Conservation (phyloP, 2,113 vertebrate genomes). For the Butastur rufipennis region DNA sequence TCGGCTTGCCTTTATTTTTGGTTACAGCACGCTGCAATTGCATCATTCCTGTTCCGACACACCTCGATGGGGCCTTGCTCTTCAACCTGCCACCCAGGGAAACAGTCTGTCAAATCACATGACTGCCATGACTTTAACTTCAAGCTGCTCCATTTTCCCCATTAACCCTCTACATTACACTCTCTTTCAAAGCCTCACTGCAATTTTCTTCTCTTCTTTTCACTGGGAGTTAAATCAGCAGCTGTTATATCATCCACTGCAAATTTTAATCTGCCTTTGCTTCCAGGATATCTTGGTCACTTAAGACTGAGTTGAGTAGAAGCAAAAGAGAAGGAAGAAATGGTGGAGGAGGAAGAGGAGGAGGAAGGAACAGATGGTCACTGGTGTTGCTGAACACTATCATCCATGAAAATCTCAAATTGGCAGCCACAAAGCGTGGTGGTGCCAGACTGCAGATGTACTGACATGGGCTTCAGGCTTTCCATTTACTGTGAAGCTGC, state of each 20-base stretch:
- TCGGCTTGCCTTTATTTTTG: not conserved
- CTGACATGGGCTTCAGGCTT: not conserved
- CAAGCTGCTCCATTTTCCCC: not conserved
- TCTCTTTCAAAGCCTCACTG: not conserved
- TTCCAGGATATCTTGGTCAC: not conserved
- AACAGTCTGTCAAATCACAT: not conserved
- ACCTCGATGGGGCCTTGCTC: not conserved
- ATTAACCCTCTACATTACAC: not conserved
- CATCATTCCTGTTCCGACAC: not conserved
- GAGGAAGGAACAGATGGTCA: constrained; percentile 14
- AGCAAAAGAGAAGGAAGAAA: not conserved
- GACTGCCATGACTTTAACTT: not conserved
- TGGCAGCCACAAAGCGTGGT: not conserved
- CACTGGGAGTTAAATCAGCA: not conserved
- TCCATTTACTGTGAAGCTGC: not conserved
- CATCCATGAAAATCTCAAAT: not conserved
- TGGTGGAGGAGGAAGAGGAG: not conserved
- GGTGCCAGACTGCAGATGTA: constrained; percentile 23
- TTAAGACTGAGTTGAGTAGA: not conserved
- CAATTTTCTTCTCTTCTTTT: not conserved
- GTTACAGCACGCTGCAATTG: not conserved
- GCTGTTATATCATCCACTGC: not conserved
- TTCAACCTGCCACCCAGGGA: not conserved
- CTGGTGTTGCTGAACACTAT: not conserved
- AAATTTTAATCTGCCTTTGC: not conserved